Conservation (phyloP, 1,140 invertebrate species). For the Solenopsis invicta region DNA sequence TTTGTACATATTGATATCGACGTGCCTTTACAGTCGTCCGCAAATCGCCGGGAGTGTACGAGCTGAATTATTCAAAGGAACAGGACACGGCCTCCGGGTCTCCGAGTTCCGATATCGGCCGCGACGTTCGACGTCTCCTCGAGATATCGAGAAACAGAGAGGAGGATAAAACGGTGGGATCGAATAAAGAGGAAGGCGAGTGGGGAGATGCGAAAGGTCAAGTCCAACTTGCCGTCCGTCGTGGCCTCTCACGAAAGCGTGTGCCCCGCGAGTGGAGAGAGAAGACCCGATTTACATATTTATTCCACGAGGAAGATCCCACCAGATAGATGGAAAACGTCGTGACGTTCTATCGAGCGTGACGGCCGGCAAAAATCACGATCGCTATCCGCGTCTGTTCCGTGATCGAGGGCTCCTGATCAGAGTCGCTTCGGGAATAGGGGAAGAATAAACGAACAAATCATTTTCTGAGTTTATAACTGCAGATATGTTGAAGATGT, state of each 20-base stretch:
- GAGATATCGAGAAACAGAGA: constrained; percentile 58
- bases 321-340: constrained; percentile 76
- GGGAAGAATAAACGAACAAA: background rate
- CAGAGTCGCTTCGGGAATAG: background rate
- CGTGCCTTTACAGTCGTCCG: constrained; percentile 59
- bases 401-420: constrained; percentile 51
- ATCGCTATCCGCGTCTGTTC: background rate
- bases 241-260: constrained; percentile 58
- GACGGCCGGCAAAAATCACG: constrained; percentile 58
- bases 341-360: constrained; percentile 73
- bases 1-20: constrained; percentile 63
- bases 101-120: constrained; percentile 56
- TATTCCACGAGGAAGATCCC: constrained; percentile 79
- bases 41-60: constrained; percentile 68
- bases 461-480: background rate
- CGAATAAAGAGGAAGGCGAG: constrained; percentile 11
- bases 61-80: constrained; percentile 76
- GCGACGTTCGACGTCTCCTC: constrained; percentile 71
- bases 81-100: constrained; percentile 27
- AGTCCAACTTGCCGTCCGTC: constrained; percentile 63
- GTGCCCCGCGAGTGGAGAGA: constrained; percentile 56
- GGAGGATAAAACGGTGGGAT: constrained; percentile 20
- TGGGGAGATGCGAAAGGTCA: constrained; percentile 71
- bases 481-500: background rate
- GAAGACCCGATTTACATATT: constrained; percentile 79